These are phyloP conservation scores for Ellobium chinense DNA, from an alignment of 2,888 invertebrate genomes.

Conservation along the genomic window DNA sequence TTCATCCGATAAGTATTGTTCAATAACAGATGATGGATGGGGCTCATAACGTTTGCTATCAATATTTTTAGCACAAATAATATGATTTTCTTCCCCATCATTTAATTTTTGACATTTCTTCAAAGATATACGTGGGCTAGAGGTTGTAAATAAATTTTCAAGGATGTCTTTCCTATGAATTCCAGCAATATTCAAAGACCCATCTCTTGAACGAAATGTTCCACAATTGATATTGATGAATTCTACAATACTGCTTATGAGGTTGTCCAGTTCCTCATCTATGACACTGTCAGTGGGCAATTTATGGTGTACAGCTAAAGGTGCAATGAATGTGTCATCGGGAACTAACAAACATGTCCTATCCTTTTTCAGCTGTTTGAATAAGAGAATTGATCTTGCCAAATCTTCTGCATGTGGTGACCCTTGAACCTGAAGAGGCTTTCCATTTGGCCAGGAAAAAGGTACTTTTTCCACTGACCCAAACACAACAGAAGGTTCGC, in stretches of 20 bases:
- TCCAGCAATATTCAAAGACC: constrained; percentile 60
- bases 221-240: constrained; percentile 68
- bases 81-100: neutral
- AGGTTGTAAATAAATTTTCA: constrained; percentile 58
- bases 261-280: neutral
- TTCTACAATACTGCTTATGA: constrained; percentile 46
- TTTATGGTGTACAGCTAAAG: constrained; percentile 38
- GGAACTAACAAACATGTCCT: constrained; percentile 61
- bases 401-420: neutral
- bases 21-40: neutral
- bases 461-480: constrained; percentile 49
- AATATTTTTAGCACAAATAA: neutral
- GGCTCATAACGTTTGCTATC: neutral
- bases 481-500: constrained; percentile 53
- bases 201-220: constrained; percentile 60
- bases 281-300: constrained; percentile 30
- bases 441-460: constrained; percentile 54
- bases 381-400: constrained; percentile 49
- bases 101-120: too few relatives aligned
- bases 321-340: constrained; percentile 36
- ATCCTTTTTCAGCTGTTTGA: constrained; percentile 54
- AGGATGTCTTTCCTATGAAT: constrained; percentile 66
- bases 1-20: constrained; percentile 5
- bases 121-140: too few relatives aligned
- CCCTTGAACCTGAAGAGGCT: constrained; percentile 34